Conservation (phyloP, 2,888 invertebrate species). For the Anarsia innoxiella region DNA sequence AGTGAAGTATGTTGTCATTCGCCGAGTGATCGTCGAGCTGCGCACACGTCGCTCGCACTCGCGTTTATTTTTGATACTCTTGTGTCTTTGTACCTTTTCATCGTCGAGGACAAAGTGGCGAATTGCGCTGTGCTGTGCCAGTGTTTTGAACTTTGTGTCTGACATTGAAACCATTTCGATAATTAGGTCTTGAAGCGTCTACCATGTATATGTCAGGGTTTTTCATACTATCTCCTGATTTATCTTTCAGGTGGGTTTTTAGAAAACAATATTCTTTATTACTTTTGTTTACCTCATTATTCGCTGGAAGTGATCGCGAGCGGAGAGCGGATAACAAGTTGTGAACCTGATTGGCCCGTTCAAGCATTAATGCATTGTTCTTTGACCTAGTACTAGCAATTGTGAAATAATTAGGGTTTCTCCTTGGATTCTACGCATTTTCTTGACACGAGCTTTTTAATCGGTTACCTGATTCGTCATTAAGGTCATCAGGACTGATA, state of each 20-base stretch:
- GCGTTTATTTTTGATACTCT: slow-evolving; percentile 58
- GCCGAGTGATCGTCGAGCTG: slow-evolving; percentile 60
- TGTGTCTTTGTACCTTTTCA: slow-evolving; percentile 59
- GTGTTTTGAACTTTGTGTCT: slow-evolving; percentile 64
- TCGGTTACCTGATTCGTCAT: too few species aligned
- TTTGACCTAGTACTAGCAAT: slow-evolving; percentile 57
- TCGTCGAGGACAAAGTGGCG: slow-evolving; percentile 67
- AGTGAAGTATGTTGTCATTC: slow-evolving; percentile 70
- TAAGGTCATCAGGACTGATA: neutral
- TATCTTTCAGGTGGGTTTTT: slow-evolving; percentile 65
- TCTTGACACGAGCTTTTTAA: too few species aligned
- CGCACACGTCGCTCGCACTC: slow-evolving; percentile 51
- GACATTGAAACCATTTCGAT: slow-evolving; percentile 45
- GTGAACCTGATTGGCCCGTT: slow-evolving; percentile 60
- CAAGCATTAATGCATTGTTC: slow-evolving; percentile 59
- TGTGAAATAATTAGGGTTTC: slow-evolving; percentile 49
- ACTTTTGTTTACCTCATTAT: slow-evolving; percentile 35
- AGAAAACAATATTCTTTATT: too few species aligned
- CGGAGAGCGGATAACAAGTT: slow-evolving; percentile 45
- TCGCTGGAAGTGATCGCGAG: slow-evolving; percentile 39
- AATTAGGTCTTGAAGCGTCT: slow-evolving; percentile 34
- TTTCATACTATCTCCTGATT: slow-evolving; percentile 62
- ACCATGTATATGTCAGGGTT: slow-evolving; percentile 68
- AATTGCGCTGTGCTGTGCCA: slow-evolving; percentile 58
- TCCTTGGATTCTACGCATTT: slow-evolving; percentile 36